Conservation (phyloP, 2,888 invertebrate genomes). For the Heteromyza rotundicornis region DNA sequence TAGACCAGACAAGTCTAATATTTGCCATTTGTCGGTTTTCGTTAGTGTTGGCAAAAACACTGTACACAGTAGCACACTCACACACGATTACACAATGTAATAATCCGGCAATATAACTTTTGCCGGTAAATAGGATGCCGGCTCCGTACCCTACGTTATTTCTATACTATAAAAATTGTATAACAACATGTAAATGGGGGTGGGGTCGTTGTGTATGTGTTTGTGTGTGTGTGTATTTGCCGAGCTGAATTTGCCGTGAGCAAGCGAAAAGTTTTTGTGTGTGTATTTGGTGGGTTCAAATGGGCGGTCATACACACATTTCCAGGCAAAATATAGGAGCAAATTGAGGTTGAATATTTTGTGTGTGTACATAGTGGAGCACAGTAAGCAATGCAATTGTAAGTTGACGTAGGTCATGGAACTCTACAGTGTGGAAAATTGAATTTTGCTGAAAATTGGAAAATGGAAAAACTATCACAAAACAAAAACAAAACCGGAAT, state of each 20-base stretch:
- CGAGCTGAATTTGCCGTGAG: neutral
- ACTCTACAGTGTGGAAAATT: conserved; percentile 28
- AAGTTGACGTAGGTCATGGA: conserved; percentile 40
- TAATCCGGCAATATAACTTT: too few species aligned
- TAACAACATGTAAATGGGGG: too few species aligned
- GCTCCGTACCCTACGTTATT: neutral
- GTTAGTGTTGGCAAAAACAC: neutral
- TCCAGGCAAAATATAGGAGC: too few species aligned
- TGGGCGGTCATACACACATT: too few species aligned
- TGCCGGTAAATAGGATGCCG: too few species aligned
- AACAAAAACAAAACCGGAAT: conserved; percentile 10
- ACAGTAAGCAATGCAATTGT: neutral
- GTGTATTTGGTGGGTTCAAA: neutral
- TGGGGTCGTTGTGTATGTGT: neutral
- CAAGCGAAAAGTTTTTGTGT: neutral
- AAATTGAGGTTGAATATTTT: neutral
- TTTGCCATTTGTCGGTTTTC: neutral
- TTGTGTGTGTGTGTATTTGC: neutral
- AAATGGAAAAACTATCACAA: conserved; percentile 3
- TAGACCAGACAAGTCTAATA: neutral
- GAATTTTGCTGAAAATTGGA: neutral
- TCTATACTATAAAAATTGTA: neutral
- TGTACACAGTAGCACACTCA: too few species aligned
- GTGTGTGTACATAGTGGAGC: neutral
- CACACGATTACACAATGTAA: neutral